phyloP scores from a whole-genome alignment of 2,113 vertebrate genomes.

The Hystrix cristata region DNA sequence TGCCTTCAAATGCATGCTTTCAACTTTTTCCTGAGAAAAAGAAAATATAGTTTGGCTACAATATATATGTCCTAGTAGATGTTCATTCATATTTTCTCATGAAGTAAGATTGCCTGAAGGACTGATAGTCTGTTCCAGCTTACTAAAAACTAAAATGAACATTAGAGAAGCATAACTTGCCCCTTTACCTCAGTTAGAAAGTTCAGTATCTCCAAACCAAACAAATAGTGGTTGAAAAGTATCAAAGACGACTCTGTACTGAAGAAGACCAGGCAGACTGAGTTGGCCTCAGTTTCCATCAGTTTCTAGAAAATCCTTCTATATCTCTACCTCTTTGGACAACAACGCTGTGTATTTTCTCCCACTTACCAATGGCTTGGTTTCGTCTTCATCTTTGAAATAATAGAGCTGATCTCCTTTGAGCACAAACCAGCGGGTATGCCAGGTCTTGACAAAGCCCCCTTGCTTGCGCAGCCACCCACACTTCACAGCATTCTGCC shows the following conservation, averaged over 20 bases:
- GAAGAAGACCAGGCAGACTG: neutral
- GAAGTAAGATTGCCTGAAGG: constrained; percentile 2
- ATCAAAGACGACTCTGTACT: neutral
- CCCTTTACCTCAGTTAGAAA: constrained; percentile 36
- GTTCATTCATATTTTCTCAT: constrained; percentile 13
- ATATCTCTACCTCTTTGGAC: neutral
- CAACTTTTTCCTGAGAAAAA: constrained; percentile 16
- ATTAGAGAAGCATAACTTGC: constrained; percentile 14
- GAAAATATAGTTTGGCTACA: neutral
- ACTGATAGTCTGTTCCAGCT: constrained; percentile 2
- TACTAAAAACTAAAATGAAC: constrained; percentile 53
- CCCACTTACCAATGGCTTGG: constrained; percentile 95
- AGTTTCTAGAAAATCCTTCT: neutral
- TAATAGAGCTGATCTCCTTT: constrained; percentile 96
- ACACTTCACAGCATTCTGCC: constrained; percentile 89
- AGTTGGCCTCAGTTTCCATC: neutral
- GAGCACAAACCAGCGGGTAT: constrained; percentile 98
- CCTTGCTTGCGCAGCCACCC: constrained; percentile 99
- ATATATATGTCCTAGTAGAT: neutral
- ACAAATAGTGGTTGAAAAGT: neutral
- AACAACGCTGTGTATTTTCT: neutral
- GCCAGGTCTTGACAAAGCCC: constrained; percentile 99
- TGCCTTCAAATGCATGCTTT: constrained; percentile 33
- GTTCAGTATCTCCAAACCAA: neutral
- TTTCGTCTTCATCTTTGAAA: constrained; percentile 99